Evolutionary conservation across 2,888 invertebrate genomes (phyloP), one percentile per base, ranked within the genome.

Genomic region (Ptychoptera contaminata): DNA sequence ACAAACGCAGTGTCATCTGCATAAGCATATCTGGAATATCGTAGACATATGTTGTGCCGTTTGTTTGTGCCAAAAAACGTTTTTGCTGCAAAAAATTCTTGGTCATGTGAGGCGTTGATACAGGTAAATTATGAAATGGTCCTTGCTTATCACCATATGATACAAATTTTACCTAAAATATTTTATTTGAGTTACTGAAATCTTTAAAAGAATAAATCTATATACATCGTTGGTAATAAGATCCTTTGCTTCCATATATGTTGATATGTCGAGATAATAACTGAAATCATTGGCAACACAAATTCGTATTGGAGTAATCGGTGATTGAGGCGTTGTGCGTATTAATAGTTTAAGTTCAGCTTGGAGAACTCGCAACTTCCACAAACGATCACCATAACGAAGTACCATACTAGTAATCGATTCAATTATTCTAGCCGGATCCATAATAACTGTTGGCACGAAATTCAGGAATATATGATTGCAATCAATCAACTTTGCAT

Each of bases 401-500:
- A 94, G 81, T 44, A 98, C 92, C 86, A 97, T 96, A 50, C 82
- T 87, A 0, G 93, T 78, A 0, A 97, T 96, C 2, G 93, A 94
- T 59, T 97, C 96, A 60, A 93, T 96, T 52, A 97, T 86, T 78
- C 92, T 92, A 2, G 81, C 78, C 0, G 93, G 92, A 63, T 97
- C 94, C 85, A 94, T 90, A 41, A 94, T 88, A 47, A 97, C 90
- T 0, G 94, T 93, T 11, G 97, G 97, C 15, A 96, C 92, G 58
- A 98, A 96, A 68, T 96, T 96, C 44, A 98, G 71, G 74, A 97
- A 98, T 44, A 98, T 94, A 59, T 98, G 97, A 67, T 98, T 98
- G 63, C 97, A 96, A 61, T 98, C 97, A 0, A 96, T 94, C 49
- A 91, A 73, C 57, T 82, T 82, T 6, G 91, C 90, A 44, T 84